A percentile compares a stretch with the other conserved stretches of the same genome.
Conservation (phyloP, 2,888 invertebrate species). For the Ectemnius cavifrons region DNA sequence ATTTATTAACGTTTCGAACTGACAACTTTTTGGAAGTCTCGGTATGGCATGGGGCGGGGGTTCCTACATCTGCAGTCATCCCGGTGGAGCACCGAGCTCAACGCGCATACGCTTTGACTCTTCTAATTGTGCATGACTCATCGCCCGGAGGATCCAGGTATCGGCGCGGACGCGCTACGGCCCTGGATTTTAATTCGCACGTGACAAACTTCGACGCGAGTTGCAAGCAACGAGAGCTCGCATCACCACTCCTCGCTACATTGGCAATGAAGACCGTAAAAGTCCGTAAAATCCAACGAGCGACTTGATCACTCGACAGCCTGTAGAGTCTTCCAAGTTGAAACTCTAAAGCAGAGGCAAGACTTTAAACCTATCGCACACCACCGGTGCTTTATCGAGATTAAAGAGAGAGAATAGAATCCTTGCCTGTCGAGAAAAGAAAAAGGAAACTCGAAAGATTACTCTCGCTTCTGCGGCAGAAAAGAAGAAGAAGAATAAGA, state of each 20-base stretch:
- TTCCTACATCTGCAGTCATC: neutral
- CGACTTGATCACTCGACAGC: no score
- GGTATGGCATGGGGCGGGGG: neutral
- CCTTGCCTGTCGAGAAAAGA: neutral
- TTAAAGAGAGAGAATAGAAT: neutral
- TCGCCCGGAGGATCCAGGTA: constrained; percentile 11
- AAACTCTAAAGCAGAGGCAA: no score
- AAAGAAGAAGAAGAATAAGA: neutral
- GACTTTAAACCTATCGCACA: no score
- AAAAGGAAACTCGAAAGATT: neutral
- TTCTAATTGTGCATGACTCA: constrained; percentile 30
- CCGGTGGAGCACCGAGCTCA: neutral
- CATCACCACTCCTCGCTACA: neutral
- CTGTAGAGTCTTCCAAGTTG: no score
- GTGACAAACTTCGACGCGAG: constrained; percentile 24
- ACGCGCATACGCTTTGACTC: constrained; percentile 21
- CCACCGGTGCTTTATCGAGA: neutral
- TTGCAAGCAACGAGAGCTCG: constrained; percentile 1
- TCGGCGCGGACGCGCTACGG: constrained; percentile 8
- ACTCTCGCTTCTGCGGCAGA: neutral
- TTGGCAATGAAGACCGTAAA: neutral
- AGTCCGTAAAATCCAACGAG: no score
- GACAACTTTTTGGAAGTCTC: no score
- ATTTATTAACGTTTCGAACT: no score
- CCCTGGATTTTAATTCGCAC: constrained; percentile 36